Percentiles rank a stretch among this genome's conserved stretches.
Conservation (phyloP, 2,797 vertebrate genomes). For the Coccyzus lansbergi region DNA sequence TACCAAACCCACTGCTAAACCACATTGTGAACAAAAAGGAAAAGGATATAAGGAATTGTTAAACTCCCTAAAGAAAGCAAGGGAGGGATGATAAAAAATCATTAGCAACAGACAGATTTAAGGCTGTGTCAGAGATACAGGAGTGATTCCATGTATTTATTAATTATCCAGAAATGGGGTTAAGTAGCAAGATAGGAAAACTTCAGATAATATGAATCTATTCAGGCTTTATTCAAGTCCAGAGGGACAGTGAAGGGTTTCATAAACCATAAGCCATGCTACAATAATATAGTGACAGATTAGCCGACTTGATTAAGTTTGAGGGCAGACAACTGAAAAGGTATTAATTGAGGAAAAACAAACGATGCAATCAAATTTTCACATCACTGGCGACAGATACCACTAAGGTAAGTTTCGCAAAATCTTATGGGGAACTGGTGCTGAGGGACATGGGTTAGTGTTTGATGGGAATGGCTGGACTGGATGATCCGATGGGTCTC, state of each 20-base stretch:
- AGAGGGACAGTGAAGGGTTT: background rate
- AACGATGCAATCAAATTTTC: background rate
- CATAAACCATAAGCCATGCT: background rate
- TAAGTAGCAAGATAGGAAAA: background rate
- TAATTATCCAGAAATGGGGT: background rate
- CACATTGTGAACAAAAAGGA: background rate
- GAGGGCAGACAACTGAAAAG: background rate
- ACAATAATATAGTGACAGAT: background rate
- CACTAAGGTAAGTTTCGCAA: background rate
- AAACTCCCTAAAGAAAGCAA: background rate
- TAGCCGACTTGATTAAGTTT: constrained; percentile 6
- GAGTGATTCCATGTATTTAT: background rate
- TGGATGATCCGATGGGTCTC: too few species aligned
- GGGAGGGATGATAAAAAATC: background rate
- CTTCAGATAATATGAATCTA: background rate
- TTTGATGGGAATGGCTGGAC: too few species aligned
- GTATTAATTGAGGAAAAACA: background rate
- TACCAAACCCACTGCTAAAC: too few species aligned
- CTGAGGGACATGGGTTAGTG: too few species aligned
- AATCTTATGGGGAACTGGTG: background rate
- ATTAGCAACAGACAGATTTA: background rate
- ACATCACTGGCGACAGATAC: background rate
- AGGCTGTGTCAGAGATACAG: background rate
- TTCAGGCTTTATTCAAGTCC: constrained; percentile 4
- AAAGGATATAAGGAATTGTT: background rate